A percentile compares a stretch with the other conserved stretches of the same genome.
Conservation (phyloP, 2,113 vertebrate species). For the Mesembrinibis cayennensis region DNA sequence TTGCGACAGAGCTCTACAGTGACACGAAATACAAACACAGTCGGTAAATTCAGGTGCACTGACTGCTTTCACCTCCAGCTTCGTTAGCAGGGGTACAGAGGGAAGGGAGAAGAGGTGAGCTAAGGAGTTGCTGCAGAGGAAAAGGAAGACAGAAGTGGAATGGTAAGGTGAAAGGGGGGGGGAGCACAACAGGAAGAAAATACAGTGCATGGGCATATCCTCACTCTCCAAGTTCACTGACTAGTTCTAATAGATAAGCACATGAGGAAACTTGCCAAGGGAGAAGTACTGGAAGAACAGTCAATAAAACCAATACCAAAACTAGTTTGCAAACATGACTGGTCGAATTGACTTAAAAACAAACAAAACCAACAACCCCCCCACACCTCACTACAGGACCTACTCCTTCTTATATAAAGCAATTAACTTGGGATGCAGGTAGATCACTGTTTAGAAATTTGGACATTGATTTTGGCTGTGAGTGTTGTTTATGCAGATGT, state of each 20-base stretch:
- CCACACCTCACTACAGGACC: background rate
- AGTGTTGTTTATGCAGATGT: background rate
- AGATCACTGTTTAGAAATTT: background rate
- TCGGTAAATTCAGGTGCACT: background rate
- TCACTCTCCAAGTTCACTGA: background rate
- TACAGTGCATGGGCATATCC: background rate
- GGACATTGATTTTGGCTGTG: background rate
- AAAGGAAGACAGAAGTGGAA: background rate
- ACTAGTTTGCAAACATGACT: background rate
- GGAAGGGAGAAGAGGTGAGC: background rate
- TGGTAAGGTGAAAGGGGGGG: background rate
- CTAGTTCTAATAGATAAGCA: background rate
- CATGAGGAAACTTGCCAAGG: background rate
- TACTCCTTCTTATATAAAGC: background rate
- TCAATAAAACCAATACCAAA: constrained; percentile 5
- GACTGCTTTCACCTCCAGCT: background rate
- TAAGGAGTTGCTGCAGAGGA: background rate
- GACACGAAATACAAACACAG: accelerated
- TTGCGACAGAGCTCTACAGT: accelerated
- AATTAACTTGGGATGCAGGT: background rate
- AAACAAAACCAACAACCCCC: background rate
- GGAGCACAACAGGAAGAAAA: background rate
- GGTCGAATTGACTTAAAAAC: background rate
- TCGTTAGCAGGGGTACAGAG: background rate
- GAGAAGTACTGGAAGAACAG: background rate